Base-by-base conservation (phyloP, 1,140 invertebrate species). In the Caligus rogercresseyi region DNA sequence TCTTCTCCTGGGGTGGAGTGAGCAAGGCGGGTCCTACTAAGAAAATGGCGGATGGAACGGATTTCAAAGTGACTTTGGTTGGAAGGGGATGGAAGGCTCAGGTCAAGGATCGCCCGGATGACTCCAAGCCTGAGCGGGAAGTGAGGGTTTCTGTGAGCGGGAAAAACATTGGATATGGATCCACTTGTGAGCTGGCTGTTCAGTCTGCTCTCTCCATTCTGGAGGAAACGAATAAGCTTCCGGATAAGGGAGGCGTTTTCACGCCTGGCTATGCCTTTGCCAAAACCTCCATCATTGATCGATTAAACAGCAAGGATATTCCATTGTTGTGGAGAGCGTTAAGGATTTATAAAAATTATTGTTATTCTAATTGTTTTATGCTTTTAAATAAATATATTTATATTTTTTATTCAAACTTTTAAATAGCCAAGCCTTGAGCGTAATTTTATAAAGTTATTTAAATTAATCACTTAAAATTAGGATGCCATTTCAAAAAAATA, bases 71-170 rank as follows among this genome's bases (percentile, higher is more conserved):
- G 64, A 81, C 78, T 21, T 78, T 92, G 63, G 74, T 81, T 68
- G 87, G 83, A 0, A 72, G 78, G 56, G 91, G 91, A 0, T 94
- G 88, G 86, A 74, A 73, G 0, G 79, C 81, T 64, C 80, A 81
- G 54, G 70, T 81, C 43, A 66, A 75, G 7, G 79, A 83, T 65
- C 72, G 77, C 25, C 75, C 77, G 1, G 81, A 83, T 68, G 82
- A 52, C 80, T 83, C 66, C 73, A 71, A 0, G 53, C 82, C 84
- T 1, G 79, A 81, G 60, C 16, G 52, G 11, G 1, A 62, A 86
- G 83, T 80, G 0, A 80, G 70, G 59, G 74, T 80, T 14, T 11
- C 21, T 15, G 61, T 2, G 79, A 82, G 61, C 18, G 61, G 61
- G 2, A 63, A 86, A 84, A 69, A 78, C 74, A 25, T 71, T 89